Percentiles rank a stretch among this genome's conserved stretches.
phyloP scores from a whole-genome alignment of 2,113 vertebrate genomes.

The Oreochromis niloticus region DNA sequence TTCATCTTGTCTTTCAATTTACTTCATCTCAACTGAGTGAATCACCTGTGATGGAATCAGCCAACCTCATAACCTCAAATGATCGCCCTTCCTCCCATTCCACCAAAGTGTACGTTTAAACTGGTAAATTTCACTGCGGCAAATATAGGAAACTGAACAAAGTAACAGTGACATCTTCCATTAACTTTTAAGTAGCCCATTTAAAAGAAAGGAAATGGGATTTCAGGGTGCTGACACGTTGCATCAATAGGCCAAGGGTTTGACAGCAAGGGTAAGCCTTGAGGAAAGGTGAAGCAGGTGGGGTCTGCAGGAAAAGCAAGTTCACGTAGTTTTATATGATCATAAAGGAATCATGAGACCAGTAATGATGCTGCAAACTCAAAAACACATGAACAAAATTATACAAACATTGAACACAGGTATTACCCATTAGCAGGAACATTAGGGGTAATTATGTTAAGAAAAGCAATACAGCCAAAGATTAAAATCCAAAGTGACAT shows the following conservation, averaged over 20 bases:
- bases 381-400: neutral
- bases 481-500: too few relatives aligned
- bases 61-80: neutral
- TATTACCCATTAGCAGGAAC: neutral
- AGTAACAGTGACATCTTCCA: constrained; percentile 2
- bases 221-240: neutral
- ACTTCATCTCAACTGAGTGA: neutral
- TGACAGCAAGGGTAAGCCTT: neutral
- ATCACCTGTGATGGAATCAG: neutral
- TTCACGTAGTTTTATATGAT: neutral
- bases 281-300: neutral
- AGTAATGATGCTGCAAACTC: neutral
- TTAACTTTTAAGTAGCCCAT: neutral
- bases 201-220: constrained; percentile 1
- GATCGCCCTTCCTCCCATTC: neutral
- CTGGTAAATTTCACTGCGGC: neutral
- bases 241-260: neutral
- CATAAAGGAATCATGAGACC: neutral
- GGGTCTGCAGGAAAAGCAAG: neutral
- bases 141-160: neutral
- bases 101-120: neutral
- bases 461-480: neutral
- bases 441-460: neutral
- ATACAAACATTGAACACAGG: neutral
- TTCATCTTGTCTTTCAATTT: constrained; percentile 3